Evolutionary conservation across 2,113 vertebrate species (phyloP), one percentile per base, ranked within the genome.

Genomic region (Takifugu flavidus): DNA sequence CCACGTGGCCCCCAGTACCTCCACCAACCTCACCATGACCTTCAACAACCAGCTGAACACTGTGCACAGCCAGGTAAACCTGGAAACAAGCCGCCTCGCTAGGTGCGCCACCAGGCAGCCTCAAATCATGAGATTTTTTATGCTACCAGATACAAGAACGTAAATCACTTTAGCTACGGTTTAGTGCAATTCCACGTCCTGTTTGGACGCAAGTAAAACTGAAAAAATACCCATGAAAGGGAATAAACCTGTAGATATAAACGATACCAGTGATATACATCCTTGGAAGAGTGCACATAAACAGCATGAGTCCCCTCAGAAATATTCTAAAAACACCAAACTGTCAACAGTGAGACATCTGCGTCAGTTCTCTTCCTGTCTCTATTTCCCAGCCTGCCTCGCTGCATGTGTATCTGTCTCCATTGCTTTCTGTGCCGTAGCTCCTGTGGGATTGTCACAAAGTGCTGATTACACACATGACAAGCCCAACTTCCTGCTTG

Each of bases 11-110:
- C 95, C 97, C 66, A 99, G 93, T 90, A 98, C 97, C 34, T 98
- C 96, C 10, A 98, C 94, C 87, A 99, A 98, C 90, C 89, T 98
- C 91, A 98, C 97, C 89, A 99, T 99, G 97, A 98, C 95, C 82
- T 99, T 99, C 89, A 99, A 95, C 91, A 98, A 95, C 93, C 97
- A 99, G 93, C 95, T 98, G 67, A 99, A 95, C 91, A 95, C 95
- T 85, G 95, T 98, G 87, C 97, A 98, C 86, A 87, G 88, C 83
- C 89, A 90, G 89, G 89, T 90, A 58, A 46, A 25, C 6, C 14
- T 7, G 27, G 2, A 49, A 13, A 31, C 0, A 47, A 13, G 29
- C 5, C 1, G 1, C 29, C 20, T 44, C 43, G 12, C 25, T 59
- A 14, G 44, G 26, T 4, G 4, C 31, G 25, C 34, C 7, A 6